Conservation (phyloP, 2,797 vertebrate species). For the Muscicapa comitata region DNA sequence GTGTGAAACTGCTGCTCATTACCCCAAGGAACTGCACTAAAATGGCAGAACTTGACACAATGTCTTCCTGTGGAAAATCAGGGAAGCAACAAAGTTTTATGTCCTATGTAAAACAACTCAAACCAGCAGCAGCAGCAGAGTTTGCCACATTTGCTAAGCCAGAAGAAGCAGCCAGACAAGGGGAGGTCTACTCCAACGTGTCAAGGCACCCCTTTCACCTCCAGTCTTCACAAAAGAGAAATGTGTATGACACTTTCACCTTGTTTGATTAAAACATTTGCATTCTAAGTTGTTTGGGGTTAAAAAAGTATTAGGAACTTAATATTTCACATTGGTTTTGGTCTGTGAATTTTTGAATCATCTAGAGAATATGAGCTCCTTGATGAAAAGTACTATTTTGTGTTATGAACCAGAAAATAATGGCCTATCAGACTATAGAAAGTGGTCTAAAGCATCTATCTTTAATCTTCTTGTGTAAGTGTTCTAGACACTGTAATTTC, state of each 20-base stretch:
- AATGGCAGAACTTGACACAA: not conserved
- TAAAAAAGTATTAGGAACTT: constrained; percentile 66
- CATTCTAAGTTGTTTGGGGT: constrained; percentile 49
- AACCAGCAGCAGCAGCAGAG: not conserved
- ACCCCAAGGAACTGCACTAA: not conserved
- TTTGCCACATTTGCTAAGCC: not conserved
- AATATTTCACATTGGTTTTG: constrained; percentile 81
- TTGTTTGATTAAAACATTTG: constrained; percentile 45
- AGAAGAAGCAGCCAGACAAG: not conserved
- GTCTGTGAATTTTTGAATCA: constrained; percentile 82
- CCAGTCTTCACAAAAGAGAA: not conserved
- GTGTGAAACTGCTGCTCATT: not conserved
- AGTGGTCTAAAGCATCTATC: constrained; percentile 77
- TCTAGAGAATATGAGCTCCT: constrained; percentile 75
- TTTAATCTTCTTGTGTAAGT: constrained; percentile 79
- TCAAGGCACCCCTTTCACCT: not conserved
- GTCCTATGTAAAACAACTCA: not conserved
- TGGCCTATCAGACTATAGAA: constrained; percentile 67
- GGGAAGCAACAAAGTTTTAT: not conserved
- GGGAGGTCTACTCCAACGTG: not conserved
- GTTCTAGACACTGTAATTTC: constrained; percentile 75
- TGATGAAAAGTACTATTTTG: constrained; percentile 76
- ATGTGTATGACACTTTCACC: not conserved
- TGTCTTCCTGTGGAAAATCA: not conserved
- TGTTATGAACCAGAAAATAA: constrained; percentile 82